A percentile compares a stretch with the other conserved stretches of the same genome.
Evolutionary conservation across 2,888 invertebrate genomes (phyloP).

Genomic region (Drosophila tripunctata): DNA sequence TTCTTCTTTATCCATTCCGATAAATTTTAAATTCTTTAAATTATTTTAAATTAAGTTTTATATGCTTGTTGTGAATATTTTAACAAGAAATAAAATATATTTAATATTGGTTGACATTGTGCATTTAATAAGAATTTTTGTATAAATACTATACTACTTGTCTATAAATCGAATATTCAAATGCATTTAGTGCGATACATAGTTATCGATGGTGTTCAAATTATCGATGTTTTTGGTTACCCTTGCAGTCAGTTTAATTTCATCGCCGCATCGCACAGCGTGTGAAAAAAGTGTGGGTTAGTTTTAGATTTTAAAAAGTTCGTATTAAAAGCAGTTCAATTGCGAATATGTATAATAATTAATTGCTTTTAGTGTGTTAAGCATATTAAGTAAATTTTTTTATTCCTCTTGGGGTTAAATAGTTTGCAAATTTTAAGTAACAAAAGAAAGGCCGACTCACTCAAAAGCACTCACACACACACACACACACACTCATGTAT

Average conservation of each 20-base stretch:
- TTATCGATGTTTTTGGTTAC: background rate
- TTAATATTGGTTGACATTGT: too few species aligned
- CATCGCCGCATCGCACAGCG: constrained; percentile 64
- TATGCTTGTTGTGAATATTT: too few species aligned
- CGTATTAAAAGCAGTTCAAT: constrained; percentile 19
- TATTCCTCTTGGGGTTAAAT: constrained; percentile 1
- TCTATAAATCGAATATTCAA: too few species aligned
- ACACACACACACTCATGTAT: constrained; percentile 18
- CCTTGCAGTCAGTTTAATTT: constrained; percentile 55
- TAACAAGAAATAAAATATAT: too few species aligned
- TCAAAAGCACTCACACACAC: constrained; percentile 24
- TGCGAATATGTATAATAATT: constrained; percentile 3
- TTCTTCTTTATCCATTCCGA: background rate
- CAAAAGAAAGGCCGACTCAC: constrained; percentile 44
- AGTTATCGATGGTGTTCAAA: too few species aligned
- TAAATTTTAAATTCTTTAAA: too few species aligned
- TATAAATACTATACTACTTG: too few species aligned
- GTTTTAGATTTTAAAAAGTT: constrained; percentile 26
- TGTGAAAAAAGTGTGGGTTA: constrained; percentile 73
- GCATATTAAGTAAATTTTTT: background rate
- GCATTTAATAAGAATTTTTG: too few species aligned
- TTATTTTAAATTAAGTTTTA: too few species aligned
- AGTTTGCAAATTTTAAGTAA: constrained; percentile 20
- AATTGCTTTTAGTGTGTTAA: background rate
- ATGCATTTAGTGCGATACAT: too few species aligned